Base-by-base conservation (phyloP, 2,888 invertebrate genomes). In the Cantharis lateralis region DNA sequence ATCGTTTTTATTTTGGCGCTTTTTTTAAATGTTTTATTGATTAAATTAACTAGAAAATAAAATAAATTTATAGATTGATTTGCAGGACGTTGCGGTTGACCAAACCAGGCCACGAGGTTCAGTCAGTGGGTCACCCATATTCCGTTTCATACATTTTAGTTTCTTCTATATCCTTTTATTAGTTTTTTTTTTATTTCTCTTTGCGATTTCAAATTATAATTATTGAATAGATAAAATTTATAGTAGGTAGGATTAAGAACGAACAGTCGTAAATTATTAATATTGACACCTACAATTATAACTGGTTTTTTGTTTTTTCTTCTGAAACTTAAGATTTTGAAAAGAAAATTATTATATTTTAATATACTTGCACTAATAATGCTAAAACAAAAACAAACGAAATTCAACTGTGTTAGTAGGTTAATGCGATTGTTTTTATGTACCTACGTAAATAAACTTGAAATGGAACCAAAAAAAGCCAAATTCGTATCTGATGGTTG, bases 51-150 rank as follows among this genome's bases (percentile, higher is more conserved):
- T 20, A 66, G 18, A 3, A n/a, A 66, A 66, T 20, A 20, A 66
- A 66, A 18, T 66, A 16, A 18, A 18, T 66, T 9, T 20, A 20
- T 20, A 66, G 20, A 66, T 66, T 24, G 64, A 66, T 66, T 66
- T 66, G 13, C 64, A 66, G 64, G 64, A 66, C 48, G 77, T 77
- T 78, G 80, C 79, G 80, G 80, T 79, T 80, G 80, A 80, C 78
- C 79, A 79, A 81, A 80, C 79, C 77, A 78, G 80, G 81, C 78
- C 81, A 81, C 79, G 71, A 78, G 80, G 81, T 81, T 79, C 71
- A 78, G 74, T 77, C 80, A 81, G 80, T 81, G 80, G 81, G 81
- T 81, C 81, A 78, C 26, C 62, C 70, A 28, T 75, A 74, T 73
- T 79, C 76, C 72, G 68, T 73, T 73, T 64, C 61, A 15, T 18